Conservation (phyloP, 2,888 invertebrate species). For the Eristalis pertinax region DNA sequence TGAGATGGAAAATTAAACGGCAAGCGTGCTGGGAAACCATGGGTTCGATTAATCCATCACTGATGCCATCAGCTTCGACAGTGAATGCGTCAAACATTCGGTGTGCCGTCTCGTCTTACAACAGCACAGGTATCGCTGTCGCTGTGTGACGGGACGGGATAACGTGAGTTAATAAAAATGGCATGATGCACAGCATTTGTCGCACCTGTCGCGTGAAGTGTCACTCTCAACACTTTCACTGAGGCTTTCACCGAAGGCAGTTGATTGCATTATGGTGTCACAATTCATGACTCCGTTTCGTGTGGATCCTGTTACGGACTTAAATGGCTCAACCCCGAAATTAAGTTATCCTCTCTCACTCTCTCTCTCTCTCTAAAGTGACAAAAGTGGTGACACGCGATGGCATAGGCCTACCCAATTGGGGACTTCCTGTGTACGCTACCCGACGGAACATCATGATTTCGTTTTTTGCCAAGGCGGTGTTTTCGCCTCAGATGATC, state of each 20-base stretch:
- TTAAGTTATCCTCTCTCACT: not conserved
- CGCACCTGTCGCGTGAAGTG: not conserved
- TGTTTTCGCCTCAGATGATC: not conserved
- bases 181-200: not conserved
- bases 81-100: no score
- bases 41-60: constrained; percentile 31
- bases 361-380: not conserved
- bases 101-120: not conserved
- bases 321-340: not conserved
- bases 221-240: not conserved
- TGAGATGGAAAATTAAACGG: constrained; percentile 26
- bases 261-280: not conserved
- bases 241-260: not conserved
- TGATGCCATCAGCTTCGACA: constrained; percentile 33
- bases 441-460: not conserved
- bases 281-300: not conserved
- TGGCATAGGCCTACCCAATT: not conserved
- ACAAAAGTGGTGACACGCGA: not conserved
- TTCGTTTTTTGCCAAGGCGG: not conserved
- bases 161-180: not conserved
- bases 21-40: no score
- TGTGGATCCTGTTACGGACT: not conserved
- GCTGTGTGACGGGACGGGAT: not conserved
- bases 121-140: not conserved
- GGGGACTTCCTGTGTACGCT: not conserved